phyloP scores from a whole-genome alignment of 2,113 vertebrate species.

The Diadophis punctatus region DNA sequence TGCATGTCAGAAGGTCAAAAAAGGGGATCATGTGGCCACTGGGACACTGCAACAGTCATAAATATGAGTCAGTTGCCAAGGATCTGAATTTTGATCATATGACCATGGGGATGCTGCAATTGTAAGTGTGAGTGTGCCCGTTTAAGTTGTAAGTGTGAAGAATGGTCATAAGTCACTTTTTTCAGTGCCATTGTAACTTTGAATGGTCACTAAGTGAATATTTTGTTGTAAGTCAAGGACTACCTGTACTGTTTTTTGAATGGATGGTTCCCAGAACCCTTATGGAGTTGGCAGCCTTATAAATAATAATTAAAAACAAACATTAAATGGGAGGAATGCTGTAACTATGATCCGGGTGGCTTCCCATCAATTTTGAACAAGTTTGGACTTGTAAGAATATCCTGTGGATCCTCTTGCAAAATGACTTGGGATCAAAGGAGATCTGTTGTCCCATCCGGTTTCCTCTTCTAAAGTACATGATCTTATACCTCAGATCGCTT shows the following conservation, averaged over 20 bases:
- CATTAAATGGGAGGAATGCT: not conserved
- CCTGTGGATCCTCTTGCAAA: not conserved
- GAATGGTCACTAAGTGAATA: no score
- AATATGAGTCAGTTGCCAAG: no score
- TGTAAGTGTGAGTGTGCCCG: no score
- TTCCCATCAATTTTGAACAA: not conserved
- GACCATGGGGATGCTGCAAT: no score
- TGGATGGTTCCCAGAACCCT: not conserved
- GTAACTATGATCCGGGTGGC: not conserved
- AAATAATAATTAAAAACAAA: not conserved
- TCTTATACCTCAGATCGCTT: not conserved
- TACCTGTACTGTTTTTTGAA: not conserved
- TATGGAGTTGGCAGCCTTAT: not conserved
- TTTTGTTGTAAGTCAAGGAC: no score
- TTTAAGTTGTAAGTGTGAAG: no score
- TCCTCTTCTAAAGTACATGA: not conserved
- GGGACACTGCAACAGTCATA: no score
- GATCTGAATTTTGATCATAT: no score
- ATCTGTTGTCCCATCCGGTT: not conserved
- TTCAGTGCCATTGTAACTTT: no score
- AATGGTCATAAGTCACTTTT: no score
- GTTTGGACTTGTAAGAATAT: not conserved
- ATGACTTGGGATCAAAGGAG: not conserved
- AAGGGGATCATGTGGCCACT: no score
- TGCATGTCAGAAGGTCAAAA: no score